These are phyloP conservation scores for Smutsia gigantea DNA, from an alignment of 2,797 vertebrate species.

Conservation along the genomic window DNA sequence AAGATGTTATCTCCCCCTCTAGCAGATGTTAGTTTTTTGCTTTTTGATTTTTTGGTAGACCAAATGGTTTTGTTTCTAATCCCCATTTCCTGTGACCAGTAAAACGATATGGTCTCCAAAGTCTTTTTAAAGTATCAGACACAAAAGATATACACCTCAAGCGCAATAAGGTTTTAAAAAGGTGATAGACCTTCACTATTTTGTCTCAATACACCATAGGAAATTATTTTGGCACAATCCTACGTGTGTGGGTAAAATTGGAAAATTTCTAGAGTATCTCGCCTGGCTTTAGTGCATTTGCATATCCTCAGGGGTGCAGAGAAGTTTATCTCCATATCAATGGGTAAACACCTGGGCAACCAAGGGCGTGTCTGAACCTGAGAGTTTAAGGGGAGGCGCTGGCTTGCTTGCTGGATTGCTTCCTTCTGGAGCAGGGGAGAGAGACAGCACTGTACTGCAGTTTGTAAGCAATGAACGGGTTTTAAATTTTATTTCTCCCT, in stretches of 20 bases:
- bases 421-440: too few relatives aligned
- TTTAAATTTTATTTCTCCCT: too few relatives aligned
- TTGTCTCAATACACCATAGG: background rate
- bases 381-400: too few relatives aligned
- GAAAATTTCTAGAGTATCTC: too few relatives aligned
- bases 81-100: background rate
- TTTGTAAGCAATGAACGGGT: too few relatives aligned
- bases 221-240: background rate
- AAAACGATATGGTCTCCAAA: background rate
- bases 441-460: too few relatives aligned
- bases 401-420: too few relatives aligned
- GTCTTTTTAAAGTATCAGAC: background rate
- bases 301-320: too few relatives aligned
- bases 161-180: background rate
- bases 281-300: too few relatives aligned
- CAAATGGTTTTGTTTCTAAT: constrained; percentile 23
- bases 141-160: background rate
- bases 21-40: background rate
- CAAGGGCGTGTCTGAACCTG: too few relatives aligned
- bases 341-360: too few relatives aligned
- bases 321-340: too few relatives aligned
- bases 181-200: background rate
- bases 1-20: background rate
- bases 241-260: background rate
- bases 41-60: background rate